A percentile compares a stretch with the other conserved stretches of the same genome.
phyloP scores from a whole-genome alignment of 2,797 vertebrate species.

The Botia almorhae region DNA sequence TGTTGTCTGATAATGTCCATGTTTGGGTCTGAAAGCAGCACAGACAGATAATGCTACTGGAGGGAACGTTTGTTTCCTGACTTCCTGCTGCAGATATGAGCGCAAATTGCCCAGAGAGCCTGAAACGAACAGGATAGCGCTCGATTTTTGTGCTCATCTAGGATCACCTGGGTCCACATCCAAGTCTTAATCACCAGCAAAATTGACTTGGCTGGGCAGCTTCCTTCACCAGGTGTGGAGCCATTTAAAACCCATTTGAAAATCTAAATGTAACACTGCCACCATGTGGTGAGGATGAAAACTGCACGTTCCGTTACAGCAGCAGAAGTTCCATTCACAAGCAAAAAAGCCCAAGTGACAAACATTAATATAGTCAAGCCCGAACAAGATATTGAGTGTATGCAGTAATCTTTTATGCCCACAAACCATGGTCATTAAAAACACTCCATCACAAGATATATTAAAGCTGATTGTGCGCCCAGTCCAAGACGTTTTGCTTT shows the following conservation, averaged over 20 bases:
- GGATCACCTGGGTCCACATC: conserved; percentile 25
- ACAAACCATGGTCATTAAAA: conserved; percentile 19
- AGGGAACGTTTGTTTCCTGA: conserved; percentile 26
- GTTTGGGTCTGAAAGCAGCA: conserved; percentile 10
- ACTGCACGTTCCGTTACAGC: conserved; percentile 30
- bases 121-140: background rate
- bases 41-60: conserved; percentile 17
- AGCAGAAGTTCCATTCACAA: background rate
- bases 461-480: conserved; percentile 15
- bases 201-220: conserved; percentile 25
- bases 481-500: conserved; percentile 33
- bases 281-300: conserved; percentile 70
- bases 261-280: conserved; percentile 70
- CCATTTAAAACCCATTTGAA: conserved; percentile 50
- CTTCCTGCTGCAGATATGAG: conserved; percentile 37
- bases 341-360: conserved; percentile 9
- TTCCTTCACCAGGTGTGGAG: conserved; percentile 47
- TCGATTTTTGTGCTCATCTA: conserved; percentile 19
- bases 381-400: background rate
- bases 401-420: conserved; percentile 3
- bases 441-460: background rate
- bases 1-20: conserved; percentile 17
- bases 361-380: background rate
- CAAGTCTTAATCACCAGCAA: conserved; percentile 23
- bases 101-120: conserved; percentile 34